Conservation (phyloP, 2,888 invertebrate genomes). For the Ferdinandea cuprea region DNA sequence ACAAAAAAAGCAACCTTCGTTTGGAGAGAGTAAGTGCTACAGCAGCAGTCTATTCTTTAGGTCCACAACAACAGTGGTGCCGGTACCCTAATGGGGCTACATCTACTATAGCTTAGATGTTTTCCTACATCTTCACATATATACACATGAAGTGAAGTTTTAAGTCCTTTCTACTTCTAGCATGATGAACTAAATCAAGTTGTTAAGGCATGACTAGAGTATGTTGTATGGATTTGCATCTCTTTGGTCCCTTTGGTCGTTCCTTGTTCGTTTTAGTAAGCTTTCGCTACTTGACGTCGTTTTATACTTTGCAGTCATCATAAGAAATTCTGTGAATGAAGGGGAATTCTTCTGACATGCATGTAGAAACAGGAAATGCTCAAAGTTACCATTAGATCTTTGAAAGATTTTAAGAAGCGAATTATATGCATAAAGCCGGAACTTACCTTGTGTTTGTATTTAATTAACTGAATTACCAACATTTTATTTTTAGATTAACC, state of each 20-base stretch:
- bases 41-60: constrained; percentile 17
- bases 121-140: constrained; percentile 2
- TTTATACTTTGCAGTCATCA: background rate
- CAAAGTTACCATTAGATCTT: background rate
- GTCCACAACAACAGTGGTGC: constrained; percentile 23
- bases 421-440: background rate
- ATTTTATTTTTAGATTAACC: background rate
- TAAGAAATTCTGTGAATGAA: background rate
- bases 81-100: constrained; percentile 52
- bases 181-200: constrained; percentile 38
- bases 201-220: background rate
- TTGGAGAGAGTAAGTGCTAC: constrained; percentile 4
- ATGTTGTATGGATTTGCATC: constrained; percentile 28
- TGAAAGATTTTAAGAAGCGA: constrained; percentile 21
- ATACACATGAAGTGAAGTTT: background rate
- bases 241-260: background rate
- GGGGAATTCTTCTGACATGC: background rate
- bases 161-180: constrained; percentile 8
- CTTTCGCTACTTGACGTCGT: background rate
- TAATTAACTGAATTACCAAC: constrained; percentile 13
- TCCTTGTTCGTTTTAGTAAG: background rate
- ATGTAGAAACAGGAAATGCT: background rate
- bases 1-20: constrained; percentile 16
- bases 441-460: constrained; percentile 25
- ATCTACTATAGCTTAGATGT: constrained; percentile 45